Conservation (phyloP, 2,113 vertebrate species). For the Hucho hucho region DNA sequence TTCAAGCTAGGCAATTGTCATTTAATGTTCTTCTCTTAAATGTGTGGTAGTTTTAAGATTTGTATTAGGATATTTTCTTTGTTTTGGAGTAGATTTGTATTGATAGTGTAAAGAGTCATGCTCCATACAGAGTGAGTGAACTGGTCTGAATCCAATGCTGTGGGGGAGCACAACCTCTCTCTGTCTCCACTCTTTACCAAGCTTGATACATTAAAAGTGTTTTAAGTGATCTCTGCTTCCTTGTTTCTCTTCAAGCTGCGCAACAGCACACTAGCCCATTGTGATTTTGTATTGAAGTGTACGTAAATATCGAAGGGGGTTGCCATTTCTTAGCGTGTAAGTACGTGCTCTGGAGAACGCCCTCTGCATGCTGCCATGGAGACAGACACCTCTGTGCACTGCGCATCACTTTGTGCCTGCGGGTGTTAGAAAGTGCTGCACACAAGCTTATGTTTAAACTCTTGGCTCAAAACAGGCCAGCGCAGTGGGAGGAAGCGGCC, state of each 20-base stretch:
- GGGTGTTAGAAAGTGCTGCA: slow-evolving; percentile 57
- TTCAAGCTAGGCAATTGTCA: background rate
- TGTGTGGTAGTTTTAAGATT: background rate
- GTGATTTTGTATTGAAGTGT: slow-evolving; percentile 31
- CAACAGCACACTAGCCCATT: slow-evolving; percentile 13
- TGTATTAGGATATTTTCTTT: background rate
- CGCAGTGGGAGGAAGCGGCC: slow-evolving; percentile 47
- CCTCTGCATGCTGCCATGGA: slow-evolving; percentile 55
- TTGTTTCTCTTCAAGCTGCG: slow-evolving; percentile 4
- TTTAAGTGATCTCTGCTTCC: background rate
- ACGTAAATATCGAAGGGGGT: slow-evolving; percentile 42
- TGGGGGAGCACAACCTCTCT: background rate
- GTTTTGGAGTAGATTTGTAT: background rate
- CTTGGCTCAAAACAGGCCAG: slow-evolving; percentile 37
- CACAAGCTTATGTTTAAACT: slow-evolving; percentile 55
- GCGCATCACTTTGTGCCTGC: slow-evolving; percentile 42
- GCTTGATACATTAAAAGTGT: background rate
- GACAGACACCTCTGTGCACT: slow-evolving; percentile 60
- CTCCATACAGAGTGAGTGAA: background rate
- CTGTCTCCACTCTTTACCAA: background rate
- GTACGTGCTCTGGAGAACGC: slow-evolving; percentile 32
- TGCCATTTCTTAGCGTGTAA: slow-evolving; percentile 27
- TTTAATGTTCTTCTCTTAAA: background rate
- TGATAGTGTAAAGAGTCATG: background rate
- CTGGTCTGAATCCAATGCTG: background rate